Conservation (phyloP, 2,113 vertebrate species). For the Rutilus rutilus region DNA sequence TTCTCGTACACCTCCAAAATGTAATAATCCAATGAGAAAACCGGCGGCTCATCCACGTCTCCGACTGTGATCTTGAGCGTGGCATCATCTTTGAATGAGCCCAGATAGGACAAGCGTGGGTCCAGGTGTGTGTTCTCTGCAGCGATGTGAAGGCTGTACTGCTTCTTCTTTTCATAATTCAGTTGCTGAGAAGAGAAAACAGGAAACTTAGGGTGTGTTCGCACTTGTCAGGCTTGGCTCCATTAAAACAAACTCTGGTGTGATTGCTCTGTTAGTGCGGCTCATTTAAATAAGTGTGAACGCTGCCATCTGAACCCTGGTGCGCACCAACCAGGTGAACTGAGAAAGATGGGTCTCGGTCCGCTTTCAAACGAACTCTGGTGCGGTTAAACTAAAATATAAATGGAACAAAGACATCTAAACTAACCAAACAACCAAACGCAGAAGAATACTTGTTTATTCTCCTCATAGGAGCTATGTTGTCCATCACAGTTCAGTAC, state of each 20-base stretch:
- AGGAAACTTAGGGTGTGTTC: neutral
- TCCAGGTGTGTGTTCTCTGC: slow-evolving; percentile 93
- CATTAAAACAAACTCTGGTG: no score
- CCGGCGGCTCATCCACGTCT: slow-evolving; percentile 91
- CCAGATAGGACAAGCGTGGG: slow-evolving; percentile 89
- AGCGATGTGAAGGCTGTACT: slow-evolving; percentile 94
- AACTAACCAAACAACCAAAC: no score
- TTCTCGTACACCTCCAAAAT: slow-evolving; percentile 96
- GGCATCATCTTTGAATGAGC: slow-evolving; percentile 92
- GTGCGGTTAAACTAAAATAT: no score
- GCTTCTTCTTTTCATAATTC: slow-evolving; percentile 96
- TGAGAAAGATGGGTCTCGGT: neutral
- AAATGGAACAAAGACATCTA: no score
- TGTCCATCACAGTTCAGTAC: no score
- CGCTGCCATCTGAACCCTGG: no score
- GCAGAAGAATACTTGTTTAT: no score
- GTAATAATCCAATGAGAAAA: slow-evolving; percentile 91
- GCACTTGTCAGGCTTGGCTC: no score
- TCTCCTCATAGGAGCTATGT: no score
- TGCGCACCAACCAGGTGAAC: no score
- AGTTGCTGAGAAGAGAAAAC: slow-evolving; percentile 80
- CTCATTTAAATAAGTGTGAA: no score
- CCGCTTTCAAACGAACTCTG: neutral
- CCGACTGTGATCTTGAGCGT: slow-evolving; percentile 93
- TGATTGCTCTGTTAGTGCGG: no score